Base-by-base conservation (phyloP, 2,113 vertebrate genomes). In the Xyliphius kryptos region DNA sequence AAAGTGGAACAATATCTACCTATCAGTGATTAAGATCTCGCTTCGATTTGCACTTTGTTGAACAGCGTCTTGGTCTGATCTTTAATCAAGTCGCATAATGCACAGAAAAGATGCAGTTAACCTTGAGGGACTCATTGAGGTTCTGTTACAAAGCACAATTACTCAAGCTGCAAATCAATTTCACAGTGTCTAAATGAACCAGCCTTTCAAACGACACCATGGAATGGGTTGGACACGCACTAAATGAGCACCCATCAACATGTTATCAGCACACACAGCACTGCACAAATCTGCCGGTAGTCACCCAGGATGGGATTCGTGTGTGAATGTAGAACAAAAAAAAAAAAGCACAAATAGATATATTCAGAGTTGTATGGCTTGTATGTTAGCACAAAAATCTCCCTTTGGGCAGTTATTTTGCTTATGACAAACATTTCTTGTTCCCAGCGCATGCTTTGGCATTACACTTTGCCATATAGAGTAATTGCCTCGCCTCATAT, bases 101-200 rank as follows among this genome's bases (percentile, higher is more conserved):
- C 61, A 63, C 64, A 56, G 56, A 37, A 56, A 61, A 47, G 22
- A 60, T 61, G 57, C 68, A 13, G 66, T 61, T 63, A 68, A 61
- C 73, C 56, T 61, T 58, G 63, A 71, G 46, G 44, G 57, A 66
- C 57, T 69, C 52, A 40, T 47, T 59, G 53, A 58, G 43, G 63
- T 66, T 61, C 55, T 40, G 50, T 58, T 56, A 61, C 65, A 52
- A 61, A 63, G 62, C 66, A 72, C 57, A 66, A 63, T 60, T 57
- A 64, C 61, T 63, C 46, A 43, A 59, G 52, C 60, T 60, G 54
- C 15, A 32, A 65, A 61, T 44, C 47, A 62, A 66, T 73, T 73
- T 57, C 56, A 66, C 47, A 47, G 49, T 49, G 26, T 66, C 71
- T 73, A 61, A 50, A 66, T 41, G 50, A 69, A 63, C 21, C 61